Evolutionary conservation across 2,113 vertebrate species (phyloP), one percentile per base, ranked within the genome.

Genomic region (Pseudopipra pipra): DNA sequence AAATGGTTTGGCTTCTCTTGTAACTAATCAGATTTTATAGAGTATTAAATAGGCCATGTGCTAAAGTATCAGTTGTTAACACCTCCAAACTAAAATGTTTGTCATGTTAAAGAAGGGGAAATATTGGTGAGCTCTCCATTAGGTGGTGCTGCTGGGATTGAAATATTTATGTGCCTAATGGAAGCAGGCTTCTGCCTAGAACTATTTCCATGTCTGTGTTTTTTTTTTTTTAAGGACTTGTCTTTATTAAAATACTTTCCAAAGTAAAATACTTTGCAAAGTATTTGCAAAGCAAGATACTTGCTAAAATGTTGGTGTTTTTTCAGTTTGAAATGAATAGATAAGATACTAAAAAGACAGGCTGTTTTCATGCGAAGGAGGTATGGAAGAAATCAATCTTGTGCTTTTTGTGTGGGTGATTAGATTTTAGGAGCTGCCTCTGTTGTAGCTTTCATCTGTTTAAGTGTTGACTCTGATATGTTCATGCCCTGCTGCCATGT

Each of bases 121-220:
- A 51, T 85, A 90, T 66, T 62, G 73, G 68, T 92, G 76, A 92
- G 83, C 52, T 96, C 90, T 97, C 96, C 96, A 92, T 94, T 97
- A 97, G 96, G 94, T 97, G 96, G 96, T 96, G 96, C 96, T 96
- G 92, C 96, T 96, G 96, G 88, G 95, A 93, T 65, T 97, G 80
- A 95, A 97, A 96, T 97, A 93, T 82, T 75, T 75, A 61, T 77
- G 20, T 59, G 46, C 30, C 20, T 55, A 72, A 61, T 84, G 49
- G 83, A 68, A 94, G 23, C 46, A 74, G 83, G 20, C 68, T 67
- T 85, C 44, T 93, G 44, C 17, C 17, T 67, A 30, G 61, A 74
- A 37, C 24, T 86, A 25, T 90, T 84, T 75, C 37, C 18, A 37
- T 70, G 70, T 25, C 55, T 79, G 11, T 56, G 3, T 5, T 61